phyloP scores from a whole-genome alignment of 2,888 invertebrate species.

The Cryptocephalus primarius region DNA sequence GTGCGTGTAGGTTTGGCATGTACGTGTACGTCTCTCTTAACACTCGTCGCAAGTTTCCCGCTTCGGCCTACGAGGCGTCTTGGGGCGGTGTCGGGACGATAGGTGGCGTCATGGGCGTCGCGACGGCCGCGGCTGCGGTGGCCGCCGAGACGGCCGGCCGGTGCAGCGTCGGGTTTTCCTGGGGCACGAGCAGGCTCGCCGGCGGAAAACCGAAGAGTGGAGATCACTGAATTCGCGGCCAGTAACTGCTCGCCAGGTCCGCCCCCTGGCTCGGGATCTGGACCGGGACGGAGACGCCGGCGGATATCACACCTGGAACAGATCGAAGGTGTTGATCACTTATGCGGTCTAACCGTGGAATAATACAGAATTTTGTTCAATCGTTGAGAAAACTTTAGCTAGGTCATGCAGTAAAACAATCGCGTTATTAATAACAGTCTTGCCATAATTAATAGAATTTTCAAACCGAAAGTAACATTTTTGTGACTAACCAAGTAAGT shows the following conservation, averaged over 20 bases:
- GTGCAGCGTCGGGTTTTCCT: conserved; percentile 50
- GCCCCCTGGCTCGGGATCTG: conserved; percentile 76
- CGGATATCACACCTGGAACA: conserved; percentile 78
- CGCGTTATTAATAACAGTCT: no score
- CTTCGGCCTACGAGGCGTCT: conserved; percentile 19
- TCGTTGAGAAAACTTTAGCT: no score
- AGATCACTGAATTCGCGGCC: conserved; percentile 90
- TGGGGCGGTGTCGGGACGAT: conserved; percentile 25
- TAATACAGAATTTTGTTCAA: neutral
- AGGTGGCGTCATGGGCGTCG: conserved; percentile 7
- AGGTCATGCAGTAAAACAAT: no score
- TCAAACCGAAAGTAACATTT: neutral
- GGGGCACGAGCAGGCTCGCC: conserved; percentile 56
- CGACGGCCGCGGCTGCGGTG: conserved; percentile 32
- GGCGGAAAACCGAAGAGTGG: conserved; percentile 81
- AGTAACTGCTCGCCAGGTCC: conserved; percentile 63
- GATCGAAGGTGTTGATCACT: conserved; percentile 5
- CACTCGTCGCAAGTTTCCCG: no score
- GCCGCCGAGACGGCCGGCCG: conserved; percentile 39
- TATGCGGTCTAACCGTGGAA: neutral
- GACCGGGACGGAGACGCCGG: conserved; percentile 84
- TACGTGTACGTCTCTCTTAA: neutral
- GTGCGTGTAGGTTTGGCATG: neutral
- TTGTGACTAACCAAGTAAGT: neutral
- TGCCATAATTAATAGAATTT: no score